Evolutionary conservation across 2,113 vertebrate species (phyloP).

Genomic region (Sisor rabdophorus): DNA sequence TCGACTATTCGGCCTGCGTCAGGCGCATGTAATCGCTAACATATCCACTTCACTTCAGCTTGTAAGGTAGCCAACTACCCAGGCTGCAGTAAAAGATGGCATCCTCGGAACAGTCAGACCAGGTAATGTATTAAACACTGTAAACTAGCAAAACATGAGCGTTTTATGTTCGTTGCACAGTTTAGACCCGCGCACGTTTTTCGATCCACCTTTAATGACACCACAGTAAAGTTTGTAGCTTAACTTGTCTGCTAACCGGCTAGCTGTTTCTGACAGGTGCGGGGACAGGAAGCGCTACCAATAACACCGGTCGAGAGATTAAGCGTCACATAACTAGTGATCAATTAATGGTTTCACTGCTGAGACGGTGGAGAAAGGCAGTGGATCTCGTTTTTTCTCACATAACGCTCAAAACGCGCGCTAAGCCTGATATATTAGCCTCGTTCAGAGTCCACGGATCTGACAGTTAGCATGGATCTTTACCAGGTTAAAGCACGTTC

Average conservation of each 20-base stretch:
- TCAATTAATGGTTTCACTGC: neutral
- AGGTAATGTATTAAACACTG: conserved; percentile 56
- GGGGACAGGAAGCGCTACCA: conserved; percentile 9
- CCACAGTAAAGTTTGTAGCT: conserved; percentile 42
- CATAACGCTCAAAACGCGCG: neutral
- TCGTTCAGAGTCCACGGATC: neutral
- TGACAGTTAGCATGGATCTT: neutral
- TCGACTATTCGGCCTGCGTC: conserved; percentile 26
- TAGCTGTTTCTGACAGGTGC: conserved; percentile 48
- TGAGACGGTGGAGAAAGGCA: neutral
- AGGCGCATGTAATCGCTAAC: conserved; percentile 59
- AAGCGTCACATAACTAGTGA: neutral
- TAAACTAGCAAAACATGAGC: neutral
- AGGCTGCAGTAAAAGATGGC: conserved; percentile 63
- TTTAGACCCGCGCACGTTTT: neutral
- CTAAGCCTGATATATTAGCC: neutral
- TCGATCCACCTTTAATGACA: neutral
- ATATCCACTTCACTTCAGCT: conserved; percentile 22
- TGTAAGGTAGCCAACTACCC: neutral
- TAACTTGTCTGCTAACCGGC: conserved; percentile 42
- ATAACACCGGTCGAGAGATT: neutral
- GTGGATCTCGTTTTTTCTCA: neutral
- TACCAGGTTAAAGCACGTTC: neutral
- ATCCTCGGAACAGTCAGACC: conserved; percentile 66
- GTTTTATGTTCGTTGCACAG: neutral